phyloP scores from a whole-genome alignment of 2,113 vertebrate species.

The Vombatus ursinus region DNA sequence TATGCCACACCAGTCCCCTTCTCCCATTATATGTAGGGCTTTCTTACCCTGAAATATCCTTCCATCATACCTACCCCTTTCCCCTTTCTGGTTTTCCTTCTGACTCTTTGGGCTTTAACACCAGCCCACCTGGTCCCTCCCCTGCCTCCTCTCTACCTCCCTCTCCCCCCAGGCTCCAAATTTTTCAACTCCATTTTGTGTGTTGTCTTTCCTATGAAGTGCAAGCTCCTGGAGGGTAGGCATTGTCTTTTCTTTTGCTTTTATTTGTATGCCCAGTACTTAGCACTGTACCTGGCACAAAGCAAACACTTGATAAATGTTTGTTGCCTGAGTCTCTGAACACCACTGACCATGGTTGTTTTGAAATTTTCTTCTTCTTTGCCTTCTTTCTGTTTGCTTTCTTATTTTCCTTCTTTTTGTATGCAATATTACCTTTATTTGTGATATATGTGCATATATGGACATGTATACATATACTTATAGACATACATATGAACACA shows the following conservation, averaged over 20 bases:
- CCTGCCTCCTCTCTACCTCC: background rate
- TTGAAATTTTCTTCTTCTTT: background rate
- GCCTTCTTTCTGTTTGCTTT: background rate
- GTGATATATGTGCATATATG: background rate
- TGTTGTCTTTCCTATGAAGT: background rate
- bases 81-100: conserved; percentile 28
- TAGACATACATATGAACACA: no score
- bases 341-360: background rate
- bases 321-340: background rate
- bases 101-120: background rate
- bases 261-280: background rate
- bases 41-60: conserved; percentile 5
- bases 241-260: background rate
- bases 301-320: background rate
- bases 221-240: background rate
- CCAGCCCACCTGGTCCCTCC: background rate
- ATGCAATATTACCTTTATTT: background rate
- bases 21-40: background rate
- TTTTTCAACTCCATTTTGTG: background rate
- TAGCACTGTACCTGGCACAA: background rate
- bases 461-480: no score
- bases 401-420: background rate
- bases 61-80: background rate
- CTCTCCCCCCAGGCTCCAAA: background rate
- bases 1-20: background rate